Base-by-base conservation (phyloP, 1,140 invertebrate species). In the Aphelenchoides fujianensis region DNA sequence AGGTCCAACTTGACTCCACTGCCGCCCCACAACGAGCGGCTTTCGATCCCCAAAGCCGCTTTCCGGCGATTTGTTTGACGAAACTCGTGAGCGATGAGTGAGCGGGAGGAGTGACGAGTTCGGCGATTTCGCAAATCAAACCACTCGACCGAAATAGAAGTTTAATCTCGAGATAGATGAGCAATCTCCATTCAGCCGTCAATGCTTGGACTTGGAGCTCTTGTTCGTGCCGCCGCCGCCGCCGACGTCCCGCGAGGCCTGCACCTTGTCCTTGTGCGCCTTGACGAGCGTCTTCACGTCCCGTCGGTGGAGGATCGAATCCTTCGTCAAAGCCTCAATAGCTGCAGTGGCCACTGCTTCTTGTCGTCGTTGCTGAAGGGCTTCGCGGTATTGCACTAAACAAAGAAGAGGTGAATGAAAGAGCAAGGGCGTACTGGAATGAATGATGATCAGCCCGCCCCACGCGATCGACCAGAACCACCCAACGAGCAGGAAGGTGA, bases 381-480 rank as follows among this genome's bases (percentile, higher is more conserved):
- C 83, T 71, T 84, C 83, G 16, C 83, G 78, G 52, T 83, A 84
- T 77, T 83, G 83, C 79, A 84, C 81, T 83, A 35, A 61, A 61
- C 16, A 2, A 61, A 61, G 36, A 16, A 48, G 12, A 23, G 12
- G 19, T 61, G 31, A n/a, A 2, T 28, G 31, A 35, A 54, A 19
- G 68, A 23, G 34, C 30, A 3, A 3, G 28, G 36, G 41, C 74
- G 72, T 68, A 84, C 85, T 83, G 77, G 91, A 90, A 84, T 91
- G 86, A 81, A 88, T 90, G 12, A 92, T 85, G 89, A 95, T 92
- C 74, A 92, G 92, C 69, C 93, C 89, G 23, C 93, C 94, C 94
- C 94, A 97, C 89, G 92, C 94, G 64, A 96, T 90, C 34, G 92
- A 94, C 94, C 94, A 97, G 72, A 94, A 93, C 94, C 94, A 97